Conservation (phyloP, 2,888 invertebrate genomes). For the Odontocolon sp. region DNA sequence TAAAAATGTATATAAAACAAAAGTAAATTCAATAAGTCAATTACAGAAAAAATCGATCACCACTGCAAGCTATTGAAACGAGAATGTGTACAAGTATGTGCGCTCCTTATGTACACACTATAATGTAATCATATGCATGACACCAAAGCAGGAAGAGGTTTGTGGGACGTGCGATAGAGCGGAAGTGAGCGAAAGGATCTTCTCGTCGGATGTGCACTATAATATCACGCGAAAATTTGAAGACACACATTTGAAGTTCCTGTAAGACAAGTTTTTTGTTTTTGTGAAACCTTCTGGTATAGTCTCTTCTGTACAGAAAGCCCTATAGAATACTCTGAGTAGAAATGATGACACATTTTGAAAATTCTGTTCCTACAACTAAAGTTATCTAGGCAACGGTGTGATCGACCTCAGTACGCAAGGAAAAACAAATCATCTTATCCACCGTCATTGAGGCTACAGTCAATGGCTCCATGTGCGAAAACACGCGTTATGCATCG, state of each 20-base stretch:
- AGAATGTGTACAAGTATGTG: slow-evolving; percentile 1
- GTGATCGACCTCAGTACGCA: slow-evolving; percentile 44
- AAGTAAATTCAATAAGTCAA: no score
- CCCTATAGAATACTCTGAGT: no score
- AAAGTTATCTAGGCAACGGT: slow-evolving; percentile 23
- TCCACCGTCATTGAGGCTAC: neutral
- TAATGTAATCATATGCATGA: slow-evolving; percentile 41
- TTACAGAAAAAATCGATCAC: no score
- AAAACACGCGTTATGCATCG: slow-evolving; percentile 30
- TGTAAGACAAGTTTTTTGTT: no score
- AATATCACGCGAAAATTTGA: neutral
- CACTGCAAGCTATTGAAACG: neutral
- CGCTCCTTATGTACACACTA: slow-evolving; percentile 7
- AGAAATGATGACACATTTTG: no score
- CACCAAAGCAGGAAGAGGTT: slow-evolving; percentile 46
- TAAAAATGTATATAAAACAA: no score
- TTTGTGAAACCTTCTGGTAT: no score
- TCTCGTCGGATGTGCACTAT: slow-evolving; percentile 7
- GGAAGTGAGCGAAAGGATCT: slow-evolving; percentile 61
- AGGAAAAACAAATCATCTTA: slow-evolving; percentile 21
- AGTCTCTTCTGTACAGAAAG: no score
- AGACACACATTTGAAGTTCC: neutral
- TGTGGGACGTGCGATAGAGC: slow-evolving; percentile 61
- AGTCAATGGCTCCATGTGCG: slow-evolving; percentile 2
- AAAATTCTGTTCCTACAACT: slow-evolving; percentile 40